Evolutionary conservation across 1,140 invertebrate species (phyloP), one percentile per base, ranked within the genome.

Genomic region (Monochamus saltuarius): DNA sequence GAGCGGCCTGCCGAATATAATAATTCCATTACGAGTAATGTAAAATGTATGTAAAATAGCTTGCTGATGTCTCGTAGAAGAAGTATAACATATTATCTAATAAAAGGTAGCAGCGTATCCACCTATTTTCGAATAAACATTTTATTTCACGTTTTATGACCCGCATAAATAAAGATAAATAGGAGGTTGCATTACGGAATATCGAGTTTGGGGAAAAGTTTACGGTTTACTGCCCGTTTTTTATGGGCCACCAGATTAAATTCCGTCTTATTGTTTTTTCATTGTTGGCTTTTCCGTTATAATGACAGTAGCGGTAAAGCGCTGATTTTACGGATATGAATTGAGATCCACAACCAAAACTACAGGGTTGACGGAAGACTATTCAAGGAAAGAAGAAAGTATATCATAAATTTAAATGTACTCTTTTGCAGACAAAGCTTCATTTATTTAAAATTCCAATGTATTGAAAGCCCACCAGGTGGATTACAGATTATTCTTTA

Each of bases 131-230:
- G 67, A 67, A 69, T 70, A 62, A 64, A 67, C 68, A 64, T 70
- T 70, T 66, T 68, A 65, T 60, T 61, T 61, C 56, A 39, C 34
- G 36, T 57, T 62, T 65, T 65, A 65, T 59, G 66, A 62, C 29
- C 8, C 46, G 50, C 61, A 65, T 67, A 67, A 70, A 70, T 68
- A 70, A 65, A 70, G 56, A 66, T 67, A 70, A 65, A 67, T 56
- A 63, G 43, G 42, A 42, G 57, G 57, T 22, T 29, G 22, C 22
- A 29, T 29, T 29, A 29, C 36, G 42, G 54, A 13, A 43, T 61
- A 38, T 53, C 36, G 13, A 19, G 22, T 29, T 29, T 29, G 22
- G 22, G 22, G 22, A 29, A 7, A 37, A 47, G 52, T 56, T 56
- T 61, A 40, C 36, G 22, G 19, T 37, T 38, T 19, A 13, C 22